Percentiles rank a stretch among this genome's conserved stretches.
phyloP scores from a whole-genome alignment of 2,888 invertebrate species.

The Liodrosophila aerea region DNA sequence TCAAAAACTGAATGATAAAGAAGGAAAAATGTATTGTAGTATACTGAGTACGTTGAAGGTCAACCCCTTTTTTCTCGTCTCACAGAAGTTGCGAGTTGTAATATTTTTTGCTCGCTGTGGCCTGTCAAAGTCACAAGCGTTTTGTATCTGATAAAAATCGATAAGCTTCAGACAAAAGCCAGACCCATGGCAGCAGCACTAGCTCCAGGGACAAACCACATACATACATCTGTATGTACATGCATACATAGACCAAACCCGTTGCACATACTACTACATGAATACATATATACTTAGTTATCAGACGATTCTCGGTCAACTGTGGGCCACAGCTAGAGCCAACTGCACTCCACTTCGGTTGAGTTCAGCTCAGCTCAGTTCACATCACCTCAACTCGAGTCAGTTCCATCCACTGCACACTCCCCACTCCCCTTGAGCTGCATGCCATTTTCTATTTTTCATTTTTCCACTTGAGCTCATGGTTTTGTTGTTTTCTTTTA shows the following conservation, averaged over 20 bases:
- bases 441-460: constrained; percentile 31
- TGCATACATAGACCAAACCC: constrained; percentile 41
- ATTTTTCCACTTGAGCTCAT: constrained; percentile 33
- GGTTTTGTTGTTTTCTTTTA: constrained; percentile 28
- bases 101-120: constrained; percentile 16
- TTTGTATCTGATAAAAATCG: constrained; percentile 66
- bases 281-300: too few species aligned
- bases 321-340: constrained; percentile 28
- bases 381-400: neutral
- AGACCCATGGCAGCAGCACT: constrained; percentile 19
- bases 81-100: constrained; percentile 26
- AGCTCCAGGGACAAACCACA: constrained; percentile 27
- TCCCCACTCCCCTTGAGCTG: neutral
- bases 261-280: constrained; percentile 21
- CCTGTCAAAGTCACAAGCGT: constrained; percentile 65
- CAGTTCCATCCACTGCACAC: neutral
- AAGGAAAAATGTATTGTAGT: constrained; percentile 17
- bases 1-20: constrained; percentile 12
- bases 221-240: too few species aligned
- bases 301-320: constrained; percentile 50
- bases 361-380: constrained; percentile 2
- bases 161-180: constrained; percentile 56
- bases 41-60: constrained; percentile 61
- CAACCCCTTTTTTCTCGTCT: constrained; percentile 65
- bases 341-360: constrained; percentile 24